phyloP scores from a whole-genome alignment of 1,140 invertebrate species.

The Metopolophium dirhodum region DNA sequence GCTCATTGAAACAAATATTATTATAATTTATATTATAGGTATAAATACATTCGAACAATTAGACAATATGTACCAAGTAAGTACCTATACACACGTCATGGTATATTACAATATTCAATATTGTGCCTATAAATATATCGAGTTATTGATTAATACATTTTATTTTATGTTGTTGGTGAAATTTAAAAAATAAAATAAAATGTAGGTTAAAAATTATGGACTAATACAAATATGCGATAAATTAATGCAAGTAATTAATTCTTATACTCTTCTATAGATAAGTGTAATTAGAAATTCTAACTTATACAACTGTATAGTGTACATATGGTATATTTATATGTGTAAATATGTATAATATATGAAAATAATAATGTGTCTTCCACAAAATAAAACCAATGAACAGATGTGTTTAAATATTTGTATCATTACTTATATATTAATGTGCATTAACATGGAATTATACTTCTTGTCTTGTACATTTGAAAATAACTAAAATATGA shows the following conservation, averaged over 20 bases:
- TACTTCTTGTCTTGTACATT: not conserved
- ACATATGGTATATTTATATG: no score
- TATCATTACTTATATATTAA: not conserved
- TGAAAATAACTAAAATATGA: slow-evolving; percentile 6
- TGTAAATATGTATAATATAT: no score
- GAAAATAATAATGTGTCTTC: not conserved
- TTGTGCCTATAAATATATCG: not conserved
- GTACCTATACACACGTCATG: no score
- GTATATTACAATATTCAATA: no score
- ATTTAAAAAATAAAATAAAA: not conserved
- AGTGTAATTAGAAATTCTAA: not conserved
- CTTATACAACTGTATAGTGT: not conserved
- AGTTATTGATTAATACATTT: not conserved
- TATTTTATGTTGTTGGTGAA: not conserved
- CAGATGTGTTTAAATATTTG: not conserved
- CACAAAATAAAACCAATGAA: not conserved
- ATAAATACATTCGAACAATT: not conserved
- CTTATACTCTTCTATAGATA: not conserved
- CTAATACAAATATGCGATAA: not conserved
- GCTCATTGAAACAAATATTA: not conserved
- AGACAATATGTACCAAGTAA: no score
- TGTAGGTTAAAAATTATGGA: no score
- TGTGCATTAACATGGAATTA: not conserved
- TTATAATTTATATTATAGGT: not conserved
- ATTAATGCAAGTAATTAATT: not conserved